Percentiles rank a stretch among this genome's conserved stretches.
These are phyloP conservation scores for Amphiprion ocellaris DNA, from an alignment of 2,113 vertebrate species.

Conservation along the genomic window DNA sequence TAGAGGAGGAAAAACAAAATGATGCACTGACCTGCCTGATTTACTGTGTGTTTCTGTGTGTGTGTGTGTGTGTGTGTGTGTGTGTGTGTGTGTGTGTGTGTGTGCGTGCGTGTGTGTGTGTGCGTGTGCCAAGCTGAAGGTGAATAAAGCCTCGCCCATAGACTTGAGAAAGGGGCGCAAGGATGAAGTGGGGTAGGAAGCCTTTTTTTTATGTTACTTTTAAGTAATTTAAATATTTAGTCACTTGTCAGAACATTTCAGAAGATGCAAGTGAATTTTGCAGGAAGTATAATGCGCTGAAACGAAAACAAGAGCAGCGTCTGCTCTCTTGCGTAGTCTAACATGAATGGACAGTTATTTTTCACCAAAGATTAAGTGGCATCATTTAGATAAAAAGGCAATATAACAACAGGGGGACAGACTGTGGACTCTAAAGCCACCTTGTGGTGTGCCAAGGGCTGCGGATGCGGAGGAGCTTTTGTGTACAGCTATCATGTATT, in stretches of 20 bases:
- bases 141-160: slow-evolving; percentile 21
- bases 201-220: slow-evolving; percentile 60
- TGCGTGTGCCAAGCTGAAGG: slow-evolving; percentile 40
- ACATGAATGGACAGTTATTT: slow-evolving; percentile 49
- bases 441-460: slow-evolving; percentile 57
- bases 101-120: slow-evolving; percentile 18
- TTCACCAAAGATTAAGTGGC: slow-evolving; percentile 92
- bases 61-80: background rate
- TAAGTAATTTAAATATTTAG: slow-evolving; percentile 69
- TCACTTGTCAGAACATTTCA: slow-evolving; percentile 35
- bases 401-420: slow-evolving; percentile 47
- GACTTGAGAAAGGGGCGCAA: slow-evolving; percentile 32
- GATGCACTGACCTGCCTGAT: slow-evolving; percentile 73
- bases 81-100: background rate
- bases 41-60: slow-evolving; percentile 25
- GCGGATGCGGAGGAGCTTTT: slow-evolving; percentile 36
- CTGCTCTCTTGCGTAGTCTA: slow-evolving; percentile 36
- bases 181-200: slow-evolving; percentile 28
- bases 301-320: slow-evolving; percentile 15
- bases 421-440: slow-evolving; percentile 58
- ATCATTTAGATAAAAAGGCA: slow-evolving; percentile 68
- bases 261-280: slow-evolving; percentile 20
- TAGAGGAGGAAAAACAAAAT: slow-evolving; percentile 31
- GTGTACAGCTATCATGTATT: slow-evolving; percentile 45
- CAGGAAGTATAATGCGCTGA: slow-evolving; percentile 24